These are phyloP conservation scores for Characodon lateralis DNA, from an alignment of 2,797 vertebrate genomes.

Conservation along the genomic window DNA sequence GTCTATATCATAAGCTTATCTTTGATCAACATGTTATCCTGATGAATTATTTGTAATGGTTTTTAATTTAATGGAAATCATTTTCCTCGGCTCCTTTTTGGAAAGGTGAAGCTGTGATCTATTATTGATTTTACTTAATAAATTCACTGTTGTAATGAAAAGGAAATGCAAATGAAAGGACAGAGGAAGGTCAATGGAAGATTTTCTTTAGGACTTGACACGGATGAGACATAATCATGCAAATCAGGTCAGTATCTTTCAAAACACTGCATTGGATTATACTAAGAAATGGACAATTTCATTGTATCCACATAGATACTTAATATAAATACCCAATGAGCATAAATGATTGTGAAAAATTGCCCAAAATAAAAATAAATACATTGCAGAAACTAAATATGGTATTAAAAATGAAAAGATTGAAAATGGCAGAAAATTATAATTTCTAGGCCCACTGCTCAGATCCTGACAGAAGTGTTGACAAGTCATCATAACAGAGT, in stretches of 20 bases:
- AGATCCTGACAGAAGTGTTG: not conserved
- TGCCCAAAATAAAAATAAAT: not conserved
- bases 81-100: not conserved
- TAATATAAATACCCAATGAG: not conserved
- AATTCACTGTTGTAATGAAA: conserved; percentile 31
- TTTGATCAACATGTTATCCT: not conserved
- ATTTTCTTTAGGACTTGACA: conserved; percentile 11
- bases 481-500: not conserved
- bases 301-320: not conserved
- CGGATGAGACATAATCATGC: conserved; percentile 24
- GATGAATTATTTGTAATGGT: not conserved
- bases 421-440: not conserved
- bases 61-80: conserved; percentile 17
- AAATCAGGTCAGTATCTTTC: conserved; percentile 5
- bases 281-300: not conserved
- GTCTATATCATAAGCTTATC: not conserved
- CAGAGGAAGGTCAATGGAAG: conserved; percentile 22
- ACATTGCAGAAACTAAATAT: not conserved
- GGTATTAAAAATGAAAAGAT: not conserved
- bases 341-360: not conserved
- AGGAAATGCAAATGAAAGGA: conserved; percentile 39
- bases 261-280: not conserved
- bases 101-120: conserved; percentile 27
- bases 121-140: conserved; percentile 41
- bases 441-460: rapidly evolving